phyloP scores from a whole-genome alignment of 2,113 vertebrate genomes.

The Etheostoma cragini region DNA sequence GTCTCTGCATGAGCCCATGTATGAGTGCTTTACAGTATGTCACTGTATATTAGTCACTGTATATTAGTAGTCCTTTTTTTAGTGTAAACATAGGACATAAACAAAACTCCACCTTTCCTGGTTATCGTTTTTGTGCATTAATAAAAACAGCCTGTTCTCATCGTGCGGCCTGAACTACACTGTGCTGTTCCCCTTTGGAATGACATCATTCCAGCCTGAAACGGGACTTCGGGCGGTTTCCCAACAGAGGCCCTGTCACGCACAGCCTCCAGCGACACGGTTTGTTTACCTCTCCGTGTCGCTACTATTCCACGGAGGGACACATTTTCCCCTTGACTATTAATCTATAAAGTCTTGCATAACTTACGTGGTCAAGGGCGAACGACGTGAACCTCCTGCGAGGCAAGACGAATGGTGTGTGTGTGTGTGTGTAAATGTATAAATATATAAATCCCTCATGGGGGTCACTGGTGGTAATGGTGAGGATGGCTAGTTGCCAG shows the following conservation, averaged over 20 bases:
- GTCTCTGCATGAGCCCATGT: slow-evolving; percentile 33
- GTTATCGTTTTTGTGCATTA: slow-evolving; percentile 43
- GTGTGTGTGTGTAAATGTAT: slow-evolving; percentile 65
- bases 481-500: slow-evolving; percentile 73
- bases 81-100: slow-evolving; percentile 27
- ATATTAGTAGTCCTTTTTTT: slow-evolving; percentile 3
- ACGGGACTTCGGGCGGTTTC: slow-evolving; percentile 43
- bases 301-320: slow-evolving; percentile 57
- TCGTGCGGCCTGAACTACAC: background rate
- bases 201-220: slow-evolving; percentile 61
- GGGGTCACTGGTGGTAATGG: slow-evolving; percentile 63
- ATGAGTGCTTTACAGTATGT: slow-evolving; percentile 16
- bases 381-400: slow-evolving; percentile 16
- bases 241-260: slow-evolving; percentile 53
- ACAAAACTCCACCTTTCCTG: slow-evolving; percentile 29
- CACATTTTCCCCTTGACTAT: slow-evolving; percentile 40
- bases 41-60: slow-evolving; percentile 22
- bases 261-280: slow-evolving; percentile 3
- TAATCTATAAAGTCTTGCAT: slow-evolving; percentile 49
- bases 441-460: slow-evolving; percentile 74
- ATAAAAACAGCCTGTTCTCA: slow-evolving; percentile 35
- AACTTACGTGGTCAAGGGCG: slow-evolving; percentile 35
- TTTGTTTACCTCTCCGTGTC: slow-evolving; percentile 66
- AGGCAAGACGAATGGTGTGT: slow-evolving; percentile 43
- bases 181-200: slow-evolving; percentile 5